Evolutionary conservation across 2,888 invertebrate genomes (phyloP).

Genomic region (Adelphocoris suturalis): DNA sequence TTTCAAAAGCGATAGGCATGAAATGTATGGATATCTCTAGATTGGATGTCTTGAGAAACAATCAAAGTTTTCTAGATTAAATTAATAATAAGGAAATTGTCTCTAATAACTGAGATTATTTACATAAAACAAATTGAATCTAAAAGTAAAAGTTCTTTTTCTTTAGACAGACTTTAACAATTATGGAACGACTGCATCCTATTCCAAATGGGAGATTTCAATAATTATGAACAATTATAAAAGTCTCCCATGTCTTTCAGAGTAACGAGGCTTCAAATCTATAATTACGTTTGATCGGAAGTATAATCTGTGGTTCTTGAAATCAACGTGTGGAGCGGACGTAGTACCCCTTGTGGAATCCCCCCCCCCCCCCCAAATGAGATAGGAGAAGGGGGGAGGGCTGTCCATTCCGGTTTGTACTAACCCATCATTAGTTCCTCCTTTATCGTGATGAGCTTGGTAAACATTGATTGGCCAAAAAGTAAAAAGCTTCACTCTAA

Average conservation of each 20-base stretch:
- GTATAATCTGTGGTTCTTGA: constrained; percentile 53
- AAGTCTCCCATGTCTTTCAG: background rate
- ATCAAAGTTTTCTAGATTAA: background rate
- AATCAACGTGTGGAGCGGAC: background rate
- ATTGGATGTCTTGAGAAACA: no score
- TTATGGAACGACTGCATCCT: background rate
- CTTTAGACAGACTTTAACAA: background rate
- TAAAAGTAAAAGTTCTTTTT: background rate
- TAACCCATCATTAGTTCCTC: constrained; percentile 69
- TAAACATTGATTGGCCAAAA: constrained; percentile 69
- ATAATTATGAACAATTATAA: constrained; percentile 47
- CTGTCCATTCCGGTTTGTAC: constrained; percentile 63
- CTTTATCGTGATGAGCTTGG: constrained; percentile 68
- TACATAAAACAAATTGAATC: background rate
- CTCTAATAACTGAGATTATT: background rate
- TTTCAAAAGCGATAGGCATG: no score
- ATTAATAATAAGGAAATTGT: background rate
- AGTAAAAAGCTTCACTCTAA: constrained; percentile 38
- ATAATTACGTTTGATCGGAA: constrained; percentile 44
- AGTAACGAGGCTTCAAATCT: constrained; percentile 26
- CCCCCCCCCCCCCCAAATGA: background rate
- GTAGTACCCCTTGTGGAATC: background rate
- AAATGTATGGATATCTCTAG: no score
- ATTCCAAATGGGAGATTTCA: constrained; percentile 6
- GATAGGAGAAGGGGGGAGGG: background rate